Base-by-base conservation (phyloP, 2,888 invertebrate genomes). In the Phania funesta region DNA sequence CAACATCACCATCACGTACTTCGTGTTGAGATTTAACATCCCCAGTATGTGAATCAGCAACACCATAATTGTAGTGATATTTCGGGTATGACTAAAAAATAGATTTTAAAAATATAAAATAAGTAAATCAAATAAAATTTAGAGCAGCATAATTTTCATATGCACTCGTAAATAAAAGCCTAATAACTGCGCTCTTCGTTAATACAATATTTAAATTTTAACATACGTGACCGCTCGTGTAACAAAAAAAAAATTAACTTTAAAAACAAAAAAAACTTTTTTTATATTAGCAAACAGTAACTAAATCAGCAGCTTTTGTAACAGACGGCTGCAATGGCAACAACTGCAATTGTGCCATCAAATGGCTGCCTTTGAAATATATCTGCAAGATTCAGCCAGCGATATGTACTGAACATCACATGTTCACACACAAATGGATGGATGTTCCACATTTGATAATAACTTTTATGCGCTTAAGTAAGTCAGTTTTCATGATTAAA, bases 1-100 rank as follows among this genome's bases (percentile, higher is more conserved):
- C 91, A 54, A 91, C 91, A 88, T 91, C 91, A 73, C 91, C 91
- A 81, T 91, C 91, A 81, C 91, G 91, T 65, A 90, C 90, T 87
- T 91, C 91, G 79, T 90, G 90, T 87, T 91, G 91, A 5, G 91
- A 91, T 86, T 91, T 91, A 44, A 91, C 91, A 86, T 91, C 91
- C 20, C 91, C 91, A 77, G 91, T 91, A 83, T 90, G 89, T 58
- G 90, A 87, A 84, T 91, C 91, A 79, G 91, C 88, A 41, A 91
- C 91, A 80, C 91, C 91, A 73, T 91, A 91, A 86, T 91, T 91
- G 90, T 90, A 91, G 83, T 91, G 90, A 85, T 91, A 91, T 87
- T 90, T 89, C 85, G 91, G 91, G 56, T 91, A 89, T 60, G 91
- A 88, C 91, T 91, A 84, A 68, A 73, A 78, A 18, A 64, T 22